A percentile compares a stretch with the other conserved stretches of the same genome.
These are phyloP conservation scores for Phasia obesa DNA, from an alignment of 2,888 invertebrate species.

Conservation along the genomic window DNA sequence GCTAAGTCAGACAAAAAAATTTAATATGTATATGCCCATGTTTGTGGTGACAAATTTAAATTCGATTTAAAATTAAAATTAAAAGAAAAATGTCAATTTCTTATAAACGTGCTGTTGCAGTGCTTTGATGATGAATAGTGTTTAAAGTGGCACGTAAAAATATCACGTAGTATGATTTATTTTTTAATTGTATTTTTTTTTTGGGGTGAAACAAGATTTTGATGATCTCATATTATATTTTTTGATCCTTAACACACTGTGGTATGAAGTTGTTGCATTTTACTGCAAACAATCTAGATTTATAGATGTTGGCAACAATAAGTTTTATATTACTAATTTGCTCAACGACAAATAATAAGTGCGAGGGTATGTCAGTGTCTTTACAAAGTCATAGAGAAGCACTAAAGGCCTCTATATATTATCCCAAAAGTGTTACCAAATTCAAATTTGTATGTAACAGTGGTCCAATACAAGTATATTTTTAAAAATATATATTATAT, in stretches of 20 bases:
- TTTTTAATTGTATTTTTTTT: background rate
- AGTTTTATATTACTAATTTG: background rate
- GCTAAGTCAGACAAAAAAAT: conserved; percentile 22
- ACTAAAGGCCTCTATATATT: too few relatives aligned
- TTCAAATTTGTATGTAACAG: too few relatives aligned
- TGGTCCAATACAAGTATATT: too few relatives aligned
- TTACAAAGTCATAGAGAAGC: too few relatives aligned
- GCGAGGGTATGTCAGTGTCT: background rate
- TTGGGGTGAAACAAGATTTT: background rate
- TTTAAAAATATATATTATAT: too few relatives aligned
- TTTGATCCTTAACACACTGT: conserved; percentile 31
- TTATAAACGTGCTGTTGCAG: conserved; percentile 40
- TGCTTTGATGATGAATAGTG: conserved; percentile 14
- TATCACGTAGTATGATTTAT: conserved; percentile 59
- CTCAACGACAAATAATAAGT: background rate
- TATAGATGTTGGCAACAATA: background rate
- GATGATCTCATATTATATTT: conserved; percentile 48
- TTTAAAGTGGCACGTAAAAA: conserved; percentile 23
- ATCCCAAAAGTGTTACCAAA: too few relatives aligned
- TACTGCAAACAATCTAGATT: background rate
- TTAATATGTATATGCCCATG: background rate
- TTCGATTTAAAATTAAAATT: conserved; percentile 20
- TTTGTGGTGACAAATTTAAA: conserved; percentile 43
- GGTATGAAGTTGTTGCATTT: background rate
- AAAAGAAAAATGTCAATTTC: conserved; percentile 40